These are phyloP conservation scores for Leptopilina clavipes DNA, from an alignment of 1,140 invertebrate genomes.

Conservation along the genomic window DNA sequence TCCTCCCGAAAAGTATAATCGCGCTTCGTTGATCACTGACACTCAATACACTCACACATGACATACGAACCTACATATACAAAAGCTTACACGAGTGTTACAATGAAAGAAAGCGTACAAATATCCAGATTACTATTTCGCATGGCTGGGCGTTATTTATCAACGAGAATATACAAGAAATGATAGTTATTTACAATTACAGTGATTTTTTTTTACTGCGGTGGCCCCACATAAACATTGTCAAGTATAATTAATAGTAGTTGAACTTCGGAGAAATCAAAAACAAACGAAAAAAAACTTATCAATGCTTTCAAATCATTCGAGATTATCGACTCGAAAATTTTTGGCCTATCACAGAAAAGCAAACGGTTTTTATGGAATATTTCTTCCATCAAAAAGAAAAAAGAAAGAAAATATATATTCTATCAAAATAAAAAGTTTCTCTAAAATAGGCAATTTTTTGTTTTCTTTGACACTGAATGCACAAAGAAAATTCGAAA, in stretches of 20 bases:
- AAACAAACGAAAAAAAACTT: neutral
- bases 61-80: conserved; percentile 56
- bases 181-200: conserved; percentile 70
- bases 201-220: conserved; percentile 52
- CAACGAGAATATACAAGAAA: conserved; percentile 65
- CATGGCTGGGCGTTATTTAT: conserved; percentile 50
- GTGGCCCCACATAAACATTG: conserved; percentile 53
- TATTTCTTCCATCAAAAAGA: neutral
- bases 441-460: too few relatives aligned
- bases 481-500: too few relatives aligned
- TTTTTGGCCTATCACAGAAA: conserved; percentile 28
- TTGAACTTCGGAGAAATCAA: conserved; percentile 10
- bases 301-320: neutral
- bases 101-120: conserved; percentile 56
- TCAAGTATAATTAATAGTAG: conserved; percentile 35
- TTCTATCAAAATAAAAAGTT: too few relatives aligned
- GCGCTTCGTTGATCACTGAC: conserved; percentile 46
- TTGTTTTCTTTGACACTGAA: too few relatives aligned
- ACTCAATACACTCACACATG: conserved; percentile 53
- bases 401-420: neutral
- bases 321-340: neutral
- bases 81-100: conserved; percentile 54
- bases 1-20: neutral
- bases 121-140: conserved; percentile 40
- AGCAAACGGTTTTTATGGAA: conserved; percentile 9